A percentile compares a stretch with the other conserved stretches of the same genome.
Conservation (phyloP, 2,113 vertebrate genomes). For the Pleuronectes platessa region DNA sequence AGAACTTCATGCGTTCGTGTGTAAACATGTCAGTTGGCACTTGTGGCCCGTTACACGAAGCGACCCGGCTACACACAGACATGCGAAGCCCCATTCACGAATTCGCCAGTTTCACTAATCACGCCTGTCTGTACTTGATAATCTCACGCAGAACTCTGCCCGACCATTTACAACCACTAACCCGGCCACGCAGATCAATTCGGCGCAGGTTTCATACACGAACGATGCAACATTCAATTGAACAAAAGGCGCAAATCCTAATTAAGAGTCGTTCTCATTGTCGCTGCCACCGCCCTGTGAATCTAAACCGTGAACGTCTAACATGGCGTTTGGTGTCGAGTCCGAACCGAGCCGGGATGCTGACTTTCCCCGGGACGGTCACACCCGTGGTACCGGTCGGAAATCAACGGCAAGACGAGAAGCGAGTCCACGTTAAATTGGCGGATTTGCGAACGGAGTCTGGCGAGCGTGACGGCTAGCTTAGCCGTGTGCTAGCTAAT, state of each 20-base stretch:
- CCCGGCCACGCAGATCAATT: background rate
- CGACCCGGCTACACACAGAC: background rate
- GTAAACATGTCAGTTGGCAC: background rate
- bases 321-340: background rate
- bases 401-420: background rate
- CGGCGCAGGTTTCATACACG: background rate
- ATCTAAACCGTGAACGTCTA: rapidly evolving
- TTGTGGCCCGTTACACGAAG: background rate
- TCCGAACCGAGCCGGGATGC: no score
- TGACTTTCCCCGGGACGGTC: no score
- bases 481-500: slow-evolving; percentile 44
- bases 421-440: background rate
- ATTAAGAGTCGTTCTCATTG: background rate
- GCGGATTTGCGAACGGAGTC: slow-evolving; percentile 27
- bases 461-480: slow-evolving; percentile 27
- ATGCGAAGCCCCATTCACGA: background rate
- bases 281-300: slow-evolving; percentile 16
- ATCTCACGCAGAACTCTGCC: no score
- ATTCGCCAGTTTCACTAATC: background rate
- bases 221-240: background rate
- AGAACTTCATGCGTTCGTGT: background rate
- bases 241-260: background rate
- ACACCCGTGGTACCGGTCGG: no score
- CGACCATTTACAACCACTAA: no score
- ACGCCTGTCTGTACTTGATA: rapidly evolving